Conservation (phyloP, 2,888 invertebrate genomes). For the Leucophenga maculata region DNA sequence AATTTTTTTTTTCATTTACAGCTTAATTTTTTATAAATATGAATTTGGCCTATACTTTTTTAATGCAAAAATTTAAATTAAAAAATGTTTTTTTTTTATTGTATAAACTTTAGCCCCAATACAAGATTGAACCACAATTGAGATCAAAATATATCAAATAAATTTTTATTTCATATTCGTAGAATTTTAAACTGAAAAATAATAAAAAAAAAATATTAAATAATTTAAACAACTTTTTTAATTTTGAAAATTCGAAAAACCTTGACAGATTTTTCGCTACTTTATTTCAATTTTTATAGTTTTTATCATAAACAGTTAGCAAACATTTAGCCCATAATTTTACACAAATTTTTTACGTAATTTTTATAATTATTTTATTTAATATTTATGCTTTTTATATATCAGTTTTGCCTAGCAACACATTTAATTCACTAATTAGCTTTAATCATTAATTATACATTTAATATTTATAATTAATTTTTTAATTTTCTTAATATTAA, state of each 20-base stretch:
- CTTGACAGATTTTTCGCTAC: constrained; percentile 24
- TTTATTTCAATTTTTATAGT: constrained; percentile 39
- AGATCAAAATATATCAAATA: too few relatives aligned
- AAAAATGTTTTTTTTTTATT: too few relatives aligned
- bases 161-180: too few relatives aligned
- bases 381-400: background rate
- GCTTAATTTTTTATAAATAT: too few relatives aligned
- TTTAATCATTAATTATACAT: constrained; percentile 45
- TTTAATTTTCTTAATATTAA: constrained; percentile 47
- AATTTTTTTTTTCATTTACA: too few relatives aligned
- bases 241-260: background rate
- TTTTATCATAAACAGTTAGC: constrained; percentile 61
- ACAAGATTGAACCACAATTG: too few relatives aligned
- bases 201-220: too few relatives aligned
- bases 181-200: too few relatives aligned
- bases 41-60: too few relatives aligned
- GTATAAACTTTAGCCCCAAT: too few relatives aligned
- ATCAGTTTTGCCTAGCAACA: constrained; percentile 36
- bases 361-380: constrained; percentile 34
- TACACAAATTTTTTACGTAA: constrained; percentile 47
- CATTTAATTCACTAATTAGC: constrained; percentile 41
- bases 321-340: constrained; percentile 61
- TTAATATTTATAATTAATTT: constrained; percentile 43
- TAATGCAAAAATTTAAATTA: too few relatives aligned
- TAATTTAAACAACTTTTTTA: too few relatives aligned